Percentiles rank a stretch among this genome's conserved stretches.
These are phyloP conservation scores for Mythimna lalbum DNA, from an alignment of 2,888 invertebrate species.

Conservation along the genomic window DNA sequence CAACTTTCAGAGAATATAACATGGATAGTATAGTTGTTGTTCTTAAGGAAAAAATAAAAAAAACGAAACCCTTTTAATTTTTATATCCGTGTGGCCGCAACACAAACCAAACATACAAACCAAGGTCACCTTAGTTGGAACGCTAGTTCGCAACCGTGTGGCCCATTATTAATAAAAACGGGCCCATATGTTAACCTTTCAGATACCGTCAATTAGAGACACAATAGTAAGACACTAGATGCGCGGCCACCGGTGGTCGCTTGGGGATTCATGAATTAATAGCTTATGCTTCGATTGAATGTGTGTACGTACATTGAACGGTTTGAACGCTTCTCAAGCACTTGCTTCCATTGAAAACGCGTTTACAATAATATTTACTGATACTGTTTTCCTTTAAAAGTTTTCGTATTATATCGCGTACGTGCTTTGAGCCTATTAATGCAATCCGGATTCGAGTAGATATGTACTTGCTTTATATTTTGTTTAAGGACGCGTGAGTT, in stretches of 20 bases:
- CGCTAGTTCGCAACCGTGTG: too few relatives aligned
- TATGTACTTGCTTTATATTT: conserved; percentile 48
- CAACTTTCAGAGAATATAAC: background rate
- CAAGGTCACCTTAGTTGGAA: too few relatives aligned
- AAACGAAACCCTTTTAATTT: too few relatives aligned
- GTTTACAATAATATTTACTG: conserved; percentile 47
- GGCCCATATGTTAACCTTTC: conserved; percentile 20
- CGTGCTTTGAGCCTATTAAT: conserved; percentile 50
- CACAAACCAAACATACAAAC: too few relatives aligned
- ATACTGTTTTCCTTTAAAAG: conserved; percentile 42
- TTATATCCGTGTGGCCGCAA: too few relatives aligned
- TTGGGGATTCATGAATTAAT: too few relatives aligned
- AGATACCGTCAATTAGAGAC: too few relatives aligned
- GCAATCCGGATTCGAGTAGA: conserved; percentile 25
- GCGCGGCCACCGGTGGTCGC: too few relatives aligned
- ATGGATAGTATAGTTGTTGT: too few relatives aligned
- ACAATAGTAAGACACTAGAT: too few relatives aligned
- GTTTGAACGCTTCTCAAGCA: conserved; percentile 23
- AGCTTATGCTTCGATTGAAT: conserved; percentile 22
- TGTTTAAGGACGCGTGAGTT: conserved; percentile 31
- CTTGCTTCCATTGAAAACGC: conserved; percentile 30
- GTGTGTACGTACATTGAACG: conserved; percentile 28
- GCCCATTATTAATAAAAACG: conserved; percentile 22
- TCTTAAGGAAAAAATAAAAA: too few relatives aligned
- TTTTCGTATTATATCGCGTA: conserved; percentile 40